Base-by-base conservation (phyloP, 2,888 invertebrate species). In the Noctua pronuba region DNA sequence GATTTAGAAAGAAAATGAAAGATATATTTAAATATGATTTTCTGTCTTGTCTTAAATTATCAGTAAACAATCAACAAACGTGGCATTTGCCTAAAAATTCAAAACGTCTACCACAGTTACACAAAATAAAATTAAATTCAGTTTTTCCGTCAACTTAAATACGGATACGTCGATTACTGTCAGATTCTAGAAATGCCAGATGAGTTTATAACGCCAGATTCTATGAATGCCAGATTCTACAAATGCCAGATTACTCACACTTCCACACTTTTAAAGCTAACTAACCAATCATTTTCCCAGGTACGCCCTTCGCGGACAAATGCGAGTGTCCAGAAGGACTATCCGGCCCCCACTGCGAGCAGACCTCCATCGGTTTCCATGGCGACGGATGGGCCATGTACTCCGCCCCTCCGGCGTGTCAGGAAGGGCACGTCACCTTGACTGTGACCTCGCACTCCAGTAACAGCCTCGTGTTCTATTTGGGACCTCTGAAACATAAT, bases 321-420 rank as follows among this genome's bases (percentile, higher is more conserved):
- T 99, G 99, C 95, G 98, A 98, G 77, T 99, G 99, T 90, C 97
- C 97, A 0, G 97, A 97, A 74, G 98, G 98, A 0, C 97, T 97
- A 73, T 97, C 98, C 10, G 99, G 99, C 0, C 98, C 99, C 0
- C 97, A 98, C 78, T 99, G 99, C 94, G 99, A 99, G 95, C 97
- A 98, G 82, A 98, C 98, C 0, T 98, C 98, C 0, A 98, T 99
- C 85, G 98, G 98, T 35, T 99, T 99, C 96, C 97, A 97, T 83
- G 98, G 99, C n/a, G 97, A 98, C 88, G 99, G 99, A 18, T 99
- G 98, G 97, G 99, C 99, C 0, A 98, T 99, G 97, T 99, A 99
- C 96, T 98, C 98, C 0, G 97, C 99, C 0, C 97, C 99, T 52
- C 98, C 98, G 52, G 98, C 98, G 10, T 99, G 99, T 93, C 98